A percentile compares a stretch with the other conserved stretches of the same genome.
These are phyloP conservation scores for Theonella swinhoei DNA, from an alignment of 37 sponge, comb jelly and placozoan genomes.

Conservation along the genomic window DNA sequence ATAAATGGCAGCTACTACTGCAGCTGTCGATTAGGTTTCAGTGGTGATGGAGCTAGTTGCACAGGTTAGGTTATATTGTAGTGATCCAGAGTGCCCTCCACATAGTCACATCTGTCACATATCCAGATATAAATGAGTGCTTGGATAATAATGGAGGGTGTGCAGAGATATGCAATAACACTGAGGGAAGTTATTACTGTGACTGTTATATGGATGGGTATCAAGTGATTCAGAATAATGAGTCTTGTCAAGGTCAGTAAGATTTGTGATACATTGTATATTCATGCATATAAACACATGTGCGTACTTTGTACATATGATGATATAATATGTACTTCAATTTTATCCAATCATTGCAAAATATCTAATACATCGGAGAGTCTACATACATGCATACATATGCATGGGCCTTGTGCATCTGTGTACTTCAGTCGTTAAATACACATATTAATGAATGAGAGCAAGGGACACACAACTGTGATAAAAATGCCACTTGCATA, in stretches of 20 bases:
- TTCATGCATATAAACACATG: too few relatives aligned
- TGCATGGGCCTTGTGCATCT: not conserved
- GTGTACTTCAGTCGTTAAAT: too few relatives aligned
- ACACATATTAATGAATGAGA: not conserved
- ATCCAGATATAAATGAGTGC: not conserved
- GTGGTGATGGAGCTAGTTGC: not conserved
- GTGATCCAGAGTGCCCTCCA: too few relatives aligned
- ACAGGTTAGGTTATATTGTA: not conserved
- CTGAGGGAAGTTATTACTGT: not conserved
- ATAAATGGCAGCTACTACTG: slow-evolving; percentile 14
- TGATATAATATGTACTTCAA: too few relatives aligned
- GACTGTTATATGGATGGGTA: not conserved
- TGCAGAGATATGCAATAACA: not conserved
- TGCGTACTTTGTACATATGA: too few relatives aligned
- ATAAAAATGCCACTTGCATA: not conserved
- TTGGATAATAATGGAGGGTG: not conserved
- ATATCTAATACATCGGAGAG: too few relatives aligned
- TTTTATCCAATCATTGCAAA: too few relatives aligned
- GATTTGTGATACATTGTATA: too few relatives aligned
- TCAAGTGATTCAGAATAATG: not conserved
- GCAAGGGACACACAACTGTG: not conserved
- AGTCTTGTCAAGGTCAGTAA: not conserved
- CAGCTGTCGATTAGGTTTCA: slow-evolving; percentile 3
- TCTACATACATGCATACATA: not conserved
- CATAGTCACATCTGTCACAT: too few relatives aligned